These are phyloP conservation scores for Brienomyrus brachyistius DNA, from an alignment of 2,113 vertebrate species.

Conservation along the genomic window DNA sequence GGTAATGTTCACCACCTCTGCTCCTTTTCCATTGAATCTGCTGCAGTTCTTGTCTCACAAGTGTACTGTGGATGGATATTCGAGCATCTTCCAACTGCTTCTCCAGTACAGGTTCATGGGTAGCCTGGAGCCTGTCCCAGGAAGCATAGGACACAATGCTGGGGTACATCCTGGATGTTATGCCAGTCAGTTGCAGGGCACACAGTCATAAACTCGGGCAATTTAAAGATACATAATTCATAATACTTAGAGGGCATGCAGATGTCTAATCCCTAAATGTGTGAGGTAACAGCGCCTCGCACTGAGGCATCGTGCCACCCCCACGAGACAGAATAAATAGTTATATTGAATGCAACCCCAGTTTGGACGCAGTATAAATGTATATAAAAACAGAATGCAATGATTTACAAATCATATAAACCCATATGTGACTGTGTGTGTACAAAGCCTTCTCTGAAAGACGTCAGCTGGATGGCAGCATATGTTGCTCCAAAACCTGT, in stretches of 20 bases:
- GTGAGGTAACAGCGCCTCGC: not conserved
- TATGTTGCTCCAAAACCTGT: too few relatives aligned
- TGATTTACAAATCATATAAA: too few relatives aligned
- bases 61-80: not conserved
- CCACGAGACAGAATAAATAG: too few relatives aligned
- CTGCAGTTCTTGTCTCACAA: not conserved
- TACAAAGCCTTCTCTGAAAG: too few relatives aligned
- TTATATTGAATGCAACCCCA: too few relatives aligned
- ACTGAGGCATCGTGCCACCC: not conserved
- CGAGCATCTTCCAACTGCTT: not conserved
- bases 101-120: not conserved
- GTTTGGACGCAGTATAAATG: too few relatives aligned
- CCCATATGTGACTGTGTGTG: too few relatives aligned
- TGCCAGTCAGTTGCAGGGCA: not conserved
- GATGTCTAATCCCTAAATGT: not conserved
- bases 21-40: not conserved
- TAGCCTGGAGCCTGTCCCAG: not conserved
- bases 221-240: not conserved
- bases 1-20: slow-evolving; percentile 32
- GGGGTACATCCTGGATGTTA: not conserved
- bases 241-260: not conserved
- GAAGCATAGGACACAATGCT: not conserved
- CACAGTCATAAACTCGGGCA: not conserved
- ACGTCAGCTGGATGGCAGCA: too few relatives aligned
- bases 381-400: too few relatives aligned